phyloP scores from a whole-genome alignment of 2,113 vertebrate genomes.

The Catagonus wagneri region DNA sequence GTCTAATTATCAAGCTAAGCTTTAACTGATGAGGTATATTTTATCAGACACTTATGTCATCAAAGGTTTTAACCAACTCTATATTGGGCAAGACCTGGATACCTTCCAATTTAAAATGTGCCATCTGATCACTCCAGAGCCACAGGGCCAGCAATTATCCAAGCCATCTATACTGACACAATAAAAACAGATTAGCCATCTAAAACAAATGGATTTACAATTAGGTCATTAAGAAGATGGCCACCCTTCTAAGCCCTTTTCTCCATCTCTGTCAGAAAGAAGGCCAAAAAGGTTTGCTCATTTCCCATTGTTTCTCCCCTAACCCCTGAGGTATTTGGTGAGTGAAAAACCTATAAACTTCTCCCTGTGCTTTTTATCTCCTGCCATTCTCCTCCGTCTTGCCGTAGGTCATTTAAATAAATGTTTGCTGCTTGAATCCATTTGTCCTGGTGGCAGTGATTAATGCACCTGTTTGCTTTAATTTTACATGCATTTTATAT shows the following conservation, averaged over 20 bases:
- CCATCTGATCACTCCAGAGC: conserved; percentile 70
- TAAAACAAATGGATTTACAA: conserved; percentile 85
- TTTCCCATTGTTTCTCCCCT: conserved; percentile 55
- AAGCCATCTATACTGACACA: conserved; percentile 77
- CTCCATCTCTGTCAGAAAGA: conserved; percentile 83
- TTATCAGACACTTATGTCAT: conserved; percentile 69
- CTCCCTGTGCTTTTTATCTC: conserved; percentile 81
- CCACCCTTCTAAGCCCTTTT: conserved; percentile 54
- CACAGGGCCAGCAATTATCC: conserved; percentile 57
- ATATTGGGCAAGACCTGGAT: conserved; percentile 60
- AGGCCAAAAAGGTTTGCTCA: conserved; percentile 68
- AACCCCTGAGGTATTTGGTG: conserved; percentile 56
- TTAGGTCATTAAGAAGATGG: conserved; percentile 83
- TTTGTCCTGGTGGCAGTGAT: conserved; percentile 88
- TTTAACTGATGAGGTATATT: conserved; percentile 55
- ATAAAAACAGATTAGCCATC: conserved; percentile 78
- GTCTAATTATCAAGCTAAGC: conserved; percentile 58
- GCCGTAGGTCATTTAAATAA: conserved; percentile 88
- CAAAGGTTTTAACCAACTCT: conserved; percentile 68
- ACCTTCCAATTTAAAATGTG: conserved; percentile 70
- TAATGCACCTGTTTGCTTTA: conserved; percentile 86
- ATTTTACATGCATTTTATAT: conserved; percentile 87
- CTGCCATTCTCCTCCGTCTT: conserved; percentile 81
- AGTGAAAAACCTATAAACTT: conserved; percentile 73
- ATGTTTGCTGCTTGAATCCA: conserved; percentile 83